Evolutionary conservation across 1,140 invertebrate species (phyloP), one percentile per base, ranked within the genome.

Genomic region (Diploscapter pachys): DNA sequence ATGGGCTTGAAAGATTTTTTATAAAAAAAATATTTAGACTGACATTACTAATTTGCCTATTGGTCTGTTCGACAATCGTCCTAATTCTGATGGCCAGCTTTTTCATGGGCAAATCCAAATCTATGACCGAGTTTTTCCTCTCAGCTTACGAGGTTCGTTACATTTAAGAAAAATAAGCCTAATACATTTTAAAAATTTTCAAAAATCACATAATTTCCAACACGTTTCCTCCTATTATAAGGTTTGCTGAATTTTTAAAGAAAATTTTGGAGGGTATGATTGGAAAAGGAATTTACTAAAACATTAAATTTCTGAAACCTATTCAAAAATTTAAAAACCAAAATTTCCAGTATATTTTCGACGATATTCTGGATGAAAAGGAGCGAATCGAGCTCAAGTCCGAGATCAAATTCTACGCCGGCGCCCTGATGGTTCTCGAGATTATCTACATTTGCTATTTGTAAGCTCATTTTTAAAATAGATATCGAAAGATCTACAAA

Each of bases 251-350:
- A 3, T 70, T 56, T 59, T 57, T 59, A 5, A 56, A 61, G 3
- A 70, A 61, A 13, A 50, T 70, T 50, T 59, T 70, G 49, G 63
- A 61, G n/a, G 59, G 59, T 51, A 70, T 70, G 68, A 49, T 70
- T 59, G 63, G 56, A 31, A 31, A 31, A 31, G 31, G 31, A 31
- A 31, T 31, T 31, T 31, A 31, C 68, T 70, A 70, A 49, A 61
- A 61, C 48, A 59, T 59, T 3, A 59, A 59, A 56, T 70, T 59
- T n/a, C 56, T 59, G 49, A 11, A 59, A 61, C 53, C 68, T 11
- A 59, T 70, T 4, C 59, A 70, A 49, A 61, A 59, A 5, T 70
- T 70, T 51, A 11, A 61, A n/a, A 61, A 61, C 48, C 55, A 51
- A 13, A 59, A 61, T 51, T 70, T 61, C 6, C 56, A 70, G 56